Conservation (phyloP, 2,888 invertebrate genomes). For the Lycophotia porphyrea region DNA sequence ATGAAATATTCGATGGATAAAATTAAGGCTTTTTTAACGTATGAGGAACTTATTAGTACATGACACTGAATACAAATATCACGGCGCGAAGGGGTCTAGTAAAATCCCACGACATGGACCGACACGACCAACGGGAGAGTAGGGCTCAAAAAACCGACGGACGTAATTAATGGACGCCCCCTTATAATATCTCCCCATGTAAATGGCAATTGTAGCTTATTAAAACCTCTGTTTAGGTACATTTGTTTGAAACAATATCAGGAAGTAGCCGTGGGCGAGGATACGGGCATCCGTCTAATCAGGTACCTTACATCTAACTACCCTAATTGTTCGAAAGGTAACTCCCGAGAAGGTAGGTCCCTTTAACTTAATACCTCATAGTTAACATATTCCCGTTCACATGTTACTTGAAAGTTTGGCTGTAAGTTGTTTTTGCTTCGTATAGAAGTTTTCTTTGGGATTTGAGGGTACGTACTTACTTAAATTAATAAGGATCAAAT, state of each 20-base stretch:
- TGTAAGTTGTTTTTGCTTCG: constrained; percentile 14
- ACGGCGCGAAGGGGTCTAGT: no score
- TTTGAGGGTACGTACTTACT: not conserved
- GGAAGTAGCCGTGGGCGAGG: constrained; percentile 82
- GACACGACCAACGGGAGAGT: no score
- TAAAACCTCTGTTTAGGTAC: constrained; percentile 54
- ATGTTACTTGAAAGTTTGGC: constrained; percentile 55
- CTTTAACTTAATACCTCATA: constrained; percentile 61
- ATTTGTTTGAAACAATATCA: constrained; percentile 82
- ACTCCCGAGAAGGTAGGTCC: constrained; percentile 27
- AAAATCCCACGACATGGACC: no score
- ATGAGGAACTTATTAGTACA: not conserved
- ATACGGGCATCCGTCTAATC: constrained; percentile 81
- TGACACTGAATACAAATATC: not conserved
- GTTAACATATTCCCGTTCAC: constrained; percentile 63
- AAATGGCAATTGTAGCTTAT: constrained; percentile 33
- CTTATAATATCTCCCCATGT: not conserved
- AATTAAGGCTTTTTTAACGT: not conserved
- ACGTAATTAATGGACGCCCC: not conserved
- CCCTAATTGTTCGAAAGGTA: constrained; percentile 74
- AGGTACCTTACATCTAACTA: constrained; percentile 76
- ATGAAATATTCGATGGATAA: not conserved
- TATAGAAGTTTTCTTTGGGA: constrained; percentile 33
- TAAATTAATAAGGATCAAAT: constrained; percentile 1
- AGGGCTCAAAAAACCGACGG: no score